A percentile compares a stretch with the other conserved stretches of the same genome.
These are phyloP conservation scores for Elysia chlorotica DNA, from an alignment of 1,140 invertebrate species.

Conservation along the genomic window DNA sequence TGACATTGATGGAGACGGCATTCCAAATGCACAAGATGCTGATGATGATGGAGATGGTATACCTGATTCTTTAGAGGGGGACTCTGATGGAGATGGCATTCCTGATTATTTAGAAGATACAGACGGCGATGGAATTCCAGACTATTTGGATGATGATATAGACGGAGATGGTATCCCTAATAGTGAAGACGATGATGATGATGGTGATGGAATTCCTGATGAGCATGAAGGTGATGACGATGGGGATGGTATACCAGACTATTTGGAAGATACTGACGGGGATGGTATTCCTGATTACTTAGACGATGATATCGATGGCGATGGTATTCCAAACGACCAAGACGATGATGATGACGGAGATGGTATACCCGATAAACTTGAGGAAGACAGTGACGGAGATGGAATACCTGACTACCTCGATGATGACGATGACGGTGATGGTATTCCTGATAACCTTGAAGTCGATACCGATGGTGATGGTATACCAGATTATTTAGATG, in stretches of 20 bases:
- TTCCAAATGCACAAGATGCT: conserved; percentile 40
- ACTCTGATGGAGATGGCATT: conserved; percentile 49
- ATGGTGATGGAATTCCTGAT: conserved; percentile 48
- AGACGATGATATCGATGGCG: conserved; percentile 44
- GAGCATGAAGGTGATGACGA: conserved; percentile 38
- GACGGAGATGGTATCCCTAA: conserved; percentile 50
- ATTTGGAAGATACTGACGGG: conserved; percentile 42
- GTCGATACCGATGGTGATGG: conserved; percentile 48
- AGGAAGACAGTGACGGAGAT: conserved; percentile 42
- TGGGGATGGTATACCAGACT: conserved; percentile 48
- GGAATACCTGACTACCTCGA: conserved; percentile 40
- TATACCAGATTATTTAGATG: conserved; percentile 44
- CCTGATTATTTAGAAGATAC: conserved; percentile 45
- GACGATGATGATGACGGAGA: conserved; percentile 46
- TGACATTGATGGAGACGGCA: conserved; percentile 46
- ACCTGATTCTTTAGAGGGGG: conserved; percentile 41
- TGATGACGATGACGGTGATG: conserved; percentile 48
- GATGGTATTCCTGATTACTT: conserved; percentile 49
- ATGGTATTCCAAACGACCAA: conserved; percentile 48
- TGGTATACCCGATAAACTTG: conserved; percentile 39
- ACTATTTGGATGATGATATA: conserved; percentile 44
- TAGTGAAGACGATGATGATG: conserved; percentile 36
- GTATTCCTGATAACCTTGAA: conserved; percentile 47
- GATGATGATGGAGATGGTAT: conserved; percentile 54
- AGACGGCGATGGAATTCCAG: conserved; percentile 50